phyloP scores from a whole-genome alignment of 2,888 invertebrate genomes.

The Rhynchonema sp. region DNA sequence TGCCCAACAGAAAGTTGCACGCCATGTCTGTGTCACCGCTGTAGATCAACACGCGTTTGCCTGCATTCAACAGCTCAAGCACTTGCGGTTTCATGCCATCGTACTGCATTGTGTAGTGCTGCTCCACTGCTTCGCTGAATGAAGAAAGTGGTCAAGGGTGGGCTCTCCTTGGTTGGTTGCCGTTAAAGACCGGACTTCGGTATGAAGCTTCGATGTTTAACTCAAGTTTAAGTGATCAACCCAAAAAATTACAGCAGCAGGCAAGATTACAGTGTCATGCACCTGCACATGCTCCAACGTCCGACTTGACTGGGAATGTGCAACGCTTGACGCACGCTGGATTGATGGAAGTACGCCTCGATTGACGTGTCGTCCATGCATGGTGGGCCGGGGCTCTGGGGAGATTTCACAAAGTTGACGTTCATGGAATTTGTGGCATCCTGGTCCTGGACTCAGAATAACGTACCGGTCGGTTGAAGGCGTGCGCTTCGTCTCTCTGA shows the following conservation, averaged over 20 bases:
- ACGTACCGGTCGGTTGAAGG: too few relatives aligned
- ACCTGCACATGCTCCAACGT: not conserved
- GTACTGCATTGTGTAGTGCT: not conserved
- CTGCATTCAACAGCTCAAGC: not conserved
- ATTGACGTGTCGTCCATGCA: not conserved
- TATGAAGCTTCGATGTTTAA: not conserved
- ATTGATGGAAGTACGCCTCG: not conserved
- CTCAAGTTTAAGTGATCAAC: not conserved
- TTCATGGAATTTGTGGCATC: too few relatives aligned
- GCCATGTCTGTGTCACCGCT: conserved; percentile 3
- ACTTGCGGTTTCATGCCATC: not conserved
- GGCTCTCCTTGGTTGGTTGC: too few relatives aligned
- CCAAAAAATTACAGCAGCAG: not conserved
- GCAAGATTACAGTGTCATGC: not conserved
- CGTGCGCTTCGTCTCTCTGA: too few relatives aligned
- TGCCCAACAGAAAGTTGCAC: conserved; percentile 2
- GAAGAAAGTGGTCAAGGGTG: too few relatives aligned
- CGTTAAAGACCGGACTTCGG: too few relatives aligned
- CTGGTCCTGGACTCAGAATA: too few relatives aligned
- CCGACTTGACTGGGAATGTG: not conserved
- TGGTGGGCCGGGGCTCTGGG: not conserved
- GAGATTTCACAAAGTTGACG: too few relatives aligned
- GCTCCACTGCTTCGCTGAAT: not conserved
- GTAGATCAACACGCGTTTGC: not conserved
- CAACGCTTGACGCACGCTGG: not conserved